phyloP scores from a whole-genome alignment of 1,140 invertebrate species.

The Branchinecta lynchi region DNA sequence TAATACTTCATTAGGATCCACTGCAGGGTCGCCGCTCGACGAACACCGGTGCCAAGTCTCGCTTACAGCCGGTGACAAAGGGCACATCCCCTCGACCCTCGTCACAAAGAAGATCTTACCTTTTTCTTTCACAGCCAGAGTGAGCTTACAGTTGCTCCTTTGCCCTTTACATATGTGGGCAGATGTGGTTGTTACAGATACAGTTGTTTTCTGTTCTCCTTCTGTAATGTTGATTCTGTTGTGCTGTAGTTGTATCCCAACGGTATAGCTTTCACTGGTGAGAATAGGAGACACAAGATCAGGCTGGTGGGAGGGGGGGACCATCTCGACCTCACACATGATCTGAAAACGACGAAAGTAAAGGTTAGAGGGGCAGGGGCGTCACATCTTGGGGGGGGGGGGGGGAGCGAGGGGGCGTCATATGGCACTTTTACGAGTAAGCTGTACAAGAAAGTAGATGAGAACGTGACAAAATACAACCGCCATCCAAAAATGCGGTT shows the following conservation, averaged over 20 bases:
- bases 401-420: no score
- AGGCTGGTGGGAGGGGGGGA: not conserved
- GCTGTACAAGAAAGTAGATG: no score
- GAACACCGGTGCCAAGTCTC: no score
- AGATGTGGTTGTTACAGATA: not conserved
- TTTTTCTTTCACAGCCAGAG: slow-evolving; percentile 3
- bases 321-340: not conserved
- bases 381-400: no score
- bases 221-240: slow-evolving; percentile 7
- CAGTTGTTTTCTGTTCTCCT: not conserved
- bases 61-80: no score
- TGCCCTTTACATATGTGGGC: not conserved
- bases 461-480: no score
- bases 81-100: not conserved
- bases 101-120: not conserved
- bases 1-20: no score
- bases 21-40: no score
- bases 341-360: not conserved
- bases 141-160: not conserved
- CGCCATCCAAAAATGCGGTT: no score
- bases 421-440: no score
- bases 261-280: not conserved
- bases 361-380: no score
- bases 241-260: not conserved
- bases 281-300: not conserved